Conservation (phyloP, 2,113 vertebrate species). For the Anseranas semipalmata region DNA sequence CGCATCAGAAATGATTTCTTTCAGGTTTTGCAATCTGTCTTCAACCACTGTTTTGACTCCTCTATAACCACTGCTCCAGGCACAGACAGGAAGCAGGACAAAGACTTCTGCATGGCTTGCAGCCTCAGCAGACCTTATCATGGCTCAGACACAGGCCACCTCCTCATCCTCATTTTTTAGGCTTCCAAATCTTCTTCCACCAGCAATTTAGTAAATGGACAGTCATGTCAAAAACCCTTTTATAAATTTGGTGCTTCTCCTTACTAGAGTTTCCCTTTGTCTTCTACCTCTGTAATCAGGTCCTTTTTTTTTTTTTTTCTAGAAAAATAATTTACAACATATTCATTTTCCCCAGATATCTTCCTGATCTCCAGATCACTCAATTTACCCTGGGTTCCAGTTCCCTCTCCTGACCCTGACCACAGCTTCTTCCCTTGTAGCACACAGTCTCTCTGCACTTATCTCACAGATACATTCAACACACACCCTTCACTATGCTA, state of each 20-base stretch:
- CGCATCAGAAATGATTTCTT: constrained; percentile 42
- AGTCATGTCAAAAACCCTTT: not conserved
- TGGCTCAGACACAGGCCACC: not conserved
- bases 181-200: not conserved
- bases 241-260: not conserved
- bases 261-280: not conserved
- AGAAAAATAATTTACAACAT: not conserved
- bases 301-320: fast-evolving
- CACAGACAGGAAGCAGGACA: not conserved
- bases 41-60: not conserved
- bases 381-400: not conserved
- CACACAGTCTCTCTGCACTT: not conserved
- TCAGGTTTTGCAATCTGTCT: constrained; percentile 37
- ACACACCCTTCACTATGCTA: not conserved
- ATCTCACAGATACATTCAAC: not conserved
- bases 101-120: not conserved
- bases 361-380: not conserved
- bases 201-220: not conserved
- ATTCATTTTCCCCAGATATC: not conserved
- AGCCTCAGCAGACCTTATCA: not conserved
- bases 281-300: not conserved
- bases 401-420: not conserved
- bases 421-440: not conserved
- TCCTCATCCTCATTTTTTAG: not conserved
- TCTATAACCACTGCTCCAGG: not conserved